Base-by-base conservation (phyloP, 2,888 invertebrate genomes). In the Lamellibrachia satsuma region DNA sequence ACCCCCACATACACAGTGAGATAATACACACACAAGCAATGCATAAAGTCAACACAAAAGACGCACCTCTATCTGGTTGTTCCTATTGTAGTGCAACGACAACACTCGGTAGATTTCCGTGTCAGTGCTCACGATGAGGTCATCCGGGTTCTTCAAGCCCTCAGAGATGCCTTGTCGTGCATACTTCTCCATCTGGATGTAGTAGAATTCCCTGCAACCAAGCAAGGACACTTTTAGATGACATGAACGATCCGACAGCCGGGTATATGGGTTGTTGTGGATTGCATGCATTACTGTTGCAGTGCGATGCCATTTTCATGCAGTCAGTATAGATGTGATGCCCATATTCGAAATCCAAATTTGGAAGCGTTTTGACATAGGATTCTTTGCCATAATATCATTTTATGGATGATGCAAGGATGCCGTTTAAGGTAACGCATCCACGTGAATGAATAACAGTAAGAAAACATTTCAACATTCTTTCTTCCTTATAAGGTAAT, bases 171-270 rank as follows among this genome's bases (percentile, higher is more conserved):
- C 98, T 97, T 99, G 99, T 95, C 99, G 97, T 94, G 99, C 99
- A 97, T 99, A 99, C 97, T 99, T 99, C 97, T 99, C 99, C 99
- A 99, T 99, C 97, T 99, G 99, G 96, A 99, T 99, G 97, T 99
- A 99, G 97, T 99, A 99, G 97, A 99, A 99, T 97, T 99, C 99
- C 97, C 99, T 99, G 96, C 55, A 96, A 96, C 91, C 57, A 93
- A 75, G 93, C 52, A 93, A 91, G 92, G 11, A 52, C 91, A 91
- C 15, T 7, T 52, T 91, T 91, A 39, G 91, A 22, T 11, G 52
- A 91, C 9, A 75, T 22, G 75, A 75, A 75, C 75, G 39, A 39
- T 39, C 39, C 39, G 39, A 39, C 39, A 39, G 39, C 39, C 39
- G 22, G 75, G 22, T 75, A 75, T 75, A 75, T 15, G 6, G 75